phyloP scores from a whole-genome alignment of 1,140 invertebrate species.

The Paraescarpia echinospica region DNA sequence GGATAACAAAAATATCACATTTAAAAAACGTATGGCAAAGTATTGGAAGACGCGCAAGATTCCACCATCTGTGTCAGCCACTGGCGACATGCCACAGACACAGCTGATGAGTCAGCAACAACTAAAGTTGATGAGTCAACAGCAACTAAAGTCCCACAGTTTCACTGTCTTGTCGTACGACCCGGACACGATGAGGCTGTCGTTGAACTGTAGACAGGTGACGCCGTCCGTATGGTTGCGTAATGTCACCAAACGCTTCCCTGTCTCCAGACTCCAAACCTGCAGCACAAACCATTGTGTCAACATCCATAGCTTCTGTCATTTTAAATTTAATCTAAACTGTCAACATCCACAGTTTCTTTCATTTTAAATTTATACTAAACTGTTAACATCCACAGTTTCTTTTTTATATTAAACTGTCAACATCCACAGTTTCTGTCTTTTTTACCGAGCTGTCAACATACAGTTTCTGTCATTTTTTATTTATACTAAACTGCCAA shows the following conservation, averaged over 20 bases:
- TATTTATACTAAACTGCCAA: no score
- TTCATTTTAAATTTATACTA: no score
- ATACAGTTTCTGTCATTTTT: no score
- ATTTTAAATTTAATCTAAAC: no score
- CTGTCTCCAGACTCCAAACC: conserved; percentile 63
- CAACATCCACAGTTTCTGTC: no score
- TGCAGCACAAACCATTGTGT: conserved; percentile 26
- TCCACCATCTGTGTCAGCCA: not conserved
- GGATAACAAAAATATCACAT: not conserved
- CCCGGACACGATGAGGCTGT: conserved; percentile 63
- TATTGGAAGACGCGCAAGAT: not conserved
- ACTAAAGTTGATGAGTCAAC: conserved; percentile 39
- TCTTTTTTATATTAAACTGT: no score
- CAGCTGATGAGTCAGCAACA: not conserved
- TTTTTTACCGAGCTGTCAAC: no score
- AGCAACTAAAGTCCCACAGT: conserved; percentile 64
- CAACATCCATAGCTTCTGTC: not conserved
- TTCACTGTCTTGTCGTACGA: conserved; percentile 65
- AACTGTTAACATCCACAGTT: no score
- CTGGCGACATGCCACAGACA: not conserved
- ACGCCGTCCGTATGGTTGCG: conserved; percentile 64
- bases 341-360: no score
- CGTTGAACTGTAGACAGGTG: conserved; percentile 64
- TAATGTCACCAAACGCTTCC: conserved; percentile 61
- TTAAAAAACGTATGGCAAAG: not conserved